A percentile compares a stretch with the other conserved stretches of the same genome.
Evolutionary conservation across 30 jellyfish, hydroid and myxozoan species (phyloP).

Genomic region (Aurelia aurita): DNA sequence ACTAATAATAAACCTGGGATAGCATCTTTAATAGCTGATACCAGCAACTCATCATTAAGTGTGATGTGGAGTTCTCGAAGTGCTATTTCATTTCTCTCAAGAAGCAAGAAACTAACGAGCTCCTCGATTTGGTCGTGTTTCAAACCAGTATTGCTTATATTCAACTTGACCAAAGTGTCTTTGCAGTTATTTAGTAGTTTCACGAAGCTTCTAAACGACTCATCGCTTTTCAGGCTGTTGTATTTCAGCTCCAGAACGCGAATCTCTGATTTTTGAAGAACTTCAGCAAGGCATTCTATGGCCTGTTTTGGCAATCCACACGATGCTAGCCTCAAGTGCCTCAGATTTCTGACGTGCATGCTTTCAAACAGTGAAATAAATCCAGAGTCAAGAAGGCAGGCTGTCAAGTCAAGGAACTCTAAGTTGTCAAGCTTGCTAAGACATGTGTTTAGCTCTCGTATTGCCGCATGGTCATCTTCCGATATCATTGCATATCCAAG

Average conservation of each 20-base stretch:
- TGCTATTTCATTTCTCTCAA: neutral
- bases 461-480: constrained; percentile 15
- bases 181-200: constrained; percentile 10
- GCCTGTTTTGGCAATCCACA: constrained; percentile 10
- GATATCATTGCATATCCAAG: constrained; percentile 48
- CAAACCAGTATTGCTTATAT: constrained; percentile 23
- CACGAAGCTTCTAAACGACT: neutral
- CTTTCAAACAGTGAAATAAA: constrained; percentile 7
- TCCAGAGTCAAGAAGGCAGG: neutral
- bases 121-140: neutral
- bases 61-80: neutral
- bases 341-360: constrained; percentile 1
- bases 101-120: neutral
- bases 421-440: neutral
- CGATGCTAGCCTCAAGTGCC: constrained; percentile 2
- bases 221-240: neutral
- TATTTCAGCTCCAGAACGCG: neutral
- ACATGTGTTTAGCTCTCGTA: neutral
- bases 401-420: neutral
- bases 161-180: constrained; percentile 3
- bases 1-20: neutral
- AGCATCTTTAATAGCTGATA: neutral
- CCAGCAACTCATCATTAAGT: neutral
- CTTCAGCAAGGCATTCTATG: constrained; percentile 7
- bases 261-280: constrained; percentile 1